These are phyloP conservation scores for Nephrocerus scutellatus DNA, from an alignment of 2,888 invertebrate species.

Conservation along the genomic window DNA sequence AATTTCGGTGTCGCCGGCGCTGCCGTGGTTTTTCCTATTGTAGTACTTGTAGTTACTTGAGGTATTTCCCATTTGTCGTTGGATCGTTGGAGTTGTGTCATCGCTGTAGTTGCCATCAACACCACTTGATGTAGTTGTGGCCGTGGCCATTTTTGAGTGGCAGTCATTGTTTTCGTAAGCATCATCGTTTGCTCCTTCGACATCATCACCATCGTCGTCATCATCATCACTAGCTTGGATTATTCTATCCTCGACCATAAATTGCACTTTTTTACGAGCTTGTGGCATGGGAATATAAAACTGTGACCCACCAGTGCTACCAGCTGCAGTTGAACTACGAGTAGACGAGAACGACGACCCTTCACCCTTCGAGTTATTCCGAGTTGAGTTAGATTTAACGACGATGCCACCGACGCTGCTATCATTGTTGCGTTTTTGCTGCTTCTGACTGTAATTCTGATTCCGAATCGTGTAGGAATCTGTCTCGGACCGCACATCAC, in stretches of 20 bases:
- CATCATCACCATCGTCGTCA: slow-evolving; percentile 21
- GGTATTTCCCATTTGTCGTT: background rate
- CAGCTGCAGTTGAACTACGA: too few species aligned
- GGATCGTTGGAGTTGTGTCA: slow-evolving; percentile 11
- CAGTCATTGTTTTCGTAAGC: too few species aligned
- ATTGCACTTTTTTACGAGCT: slow-evolving; percentile 64
- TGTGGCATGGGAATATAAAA: slow-evolving; percentile 57
- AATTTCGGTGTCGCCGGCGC: background rate
- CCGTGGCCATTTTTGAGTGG: background rate
- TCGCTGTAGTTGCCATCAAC: slow-evolving; percentile 12
- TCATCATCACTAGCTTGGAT: slow-evolving; percentile 28
- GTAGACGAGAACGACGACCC: too few species aligned
- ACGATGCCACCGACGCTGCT: too few species aligned
- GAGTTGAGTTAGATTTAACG: slow-evolving; percentile 22
- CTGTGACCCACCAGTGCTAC: slow-evolving; percentile 47
- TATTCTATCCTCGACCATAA: slow-evolving; percentile 58
- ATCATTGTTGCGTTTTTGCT: too few species aligned
- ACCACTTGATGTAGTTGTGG: slow-evolving; percentile 1
- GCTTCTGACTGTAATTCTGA: too few species aligned
- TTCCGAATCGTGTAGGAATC: too few species aligned
- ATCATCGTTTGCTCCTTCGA: too few species aligned
- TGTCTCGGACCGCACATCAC: too few species aligned
- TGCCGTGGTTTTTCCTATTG: slow-evolving; percentile 26
- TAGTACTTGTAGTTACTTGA: slow-evolving; percentile 39
- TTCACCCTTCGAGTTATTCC: too few species aligned